Percentiles rank a stretch among this genome's conserved stretches.
These are phyloP conservation scores for Penaeus monodon DNA, from an alignment of 2,888 invertebrate genomes.

Conservation along the genomic window DNA sequence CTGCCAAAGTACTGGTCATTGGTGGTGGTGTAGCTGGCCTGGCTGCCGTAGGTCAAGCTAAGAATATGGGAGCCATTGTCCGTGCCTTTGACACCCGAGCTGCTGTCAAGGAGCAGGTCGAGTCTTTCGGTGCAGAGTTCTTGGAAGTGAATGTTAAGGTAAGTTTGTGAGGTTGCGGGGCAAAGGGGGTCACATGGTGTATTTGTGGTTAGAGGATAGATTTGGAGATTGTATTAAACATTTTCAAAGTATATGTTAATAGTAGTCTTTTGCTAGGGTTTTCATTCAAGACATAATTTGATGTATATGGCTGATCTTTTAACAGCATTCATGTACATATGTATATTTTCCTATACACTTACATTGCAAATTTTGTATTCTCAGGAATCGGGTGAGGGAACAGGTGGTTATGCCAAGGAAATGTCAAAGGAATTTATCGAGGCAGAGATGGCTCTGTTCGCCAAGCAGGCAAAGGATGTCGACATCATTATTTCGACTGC, in stretches of 20 bases:
- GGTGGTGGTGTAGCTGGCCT: conserved; percentile 92
- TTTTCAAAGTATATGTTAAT: background rate
- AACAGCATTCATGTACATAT: too few relatives aligned
- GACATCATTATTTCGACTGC: conserved; percentile 92
- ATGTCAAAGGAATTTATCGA: conserved; percentile 88
- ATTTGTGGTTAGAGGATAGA: background rate
- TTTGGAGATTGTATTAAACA: background rate
- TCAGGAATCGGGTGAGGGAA: conserved; percentile 79
- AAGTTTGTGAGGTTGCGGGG: conserved; percentile 45
- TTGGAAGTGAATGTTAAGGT: conserved; percentile 83
- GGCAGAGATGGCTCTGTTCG: conserved; percentile 87
- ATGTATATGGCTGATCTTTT: too few relatives aligned
- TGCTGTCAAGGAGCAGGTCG: conserved; percentile 86
- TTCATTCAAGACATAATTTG: too few relatives aligned
- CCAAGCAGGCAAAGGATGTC: conserved; percentile 86
- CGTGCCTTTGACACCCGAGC: conserved; percentile 88
- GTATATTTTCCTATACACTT: background rate
- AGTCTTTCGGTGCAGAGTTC: conserved; percentile 90
- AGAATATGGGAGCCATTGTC: conserved; percentile 90
- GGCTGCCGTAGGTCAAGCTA: conserved; percentile 86
- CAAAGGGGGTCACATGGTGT: too few relatives aligned
- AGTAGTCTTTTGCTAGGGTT: background rate
- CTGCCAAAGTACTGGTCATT: conserved; percentile 87
- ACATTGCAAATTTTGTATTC: background rate
- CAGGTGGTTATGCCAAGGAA: conserved; percentile 86